Base-by-base conservation (phyloP, 2,888 invertebrate species). In the Copidosoma aretas region DNA sequence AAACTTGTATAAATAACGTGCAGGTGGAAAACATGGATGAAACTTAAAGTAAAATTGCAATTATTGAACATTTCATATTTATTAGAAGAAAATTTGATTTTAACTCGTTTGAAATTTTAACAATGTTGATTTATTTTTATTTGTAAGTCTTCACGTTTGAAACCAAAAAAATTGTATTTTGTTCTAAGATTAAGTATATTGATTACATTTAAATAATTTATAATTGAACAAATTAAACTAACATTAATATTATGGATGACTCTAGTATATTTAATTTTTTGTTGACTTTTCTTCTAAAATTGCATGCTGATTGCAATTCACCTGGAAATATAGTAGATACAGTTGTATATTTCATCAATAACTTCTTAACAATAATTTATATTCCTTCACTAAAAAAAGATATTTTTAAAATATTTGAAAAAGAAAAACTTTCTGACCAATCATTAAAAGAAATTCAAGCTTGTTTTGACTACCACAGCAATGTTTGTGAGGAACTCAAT, bases 271-370 rank as follows among this genome's bases (percentile, higher is more conserved):
- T 53, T 21, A 53, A 19, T 19, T 19, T 19, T 53, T 14, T 53
- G 4, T 53, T 4, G 10, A 53, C 5, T 4, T 53, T 53, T 21
- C 5, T 53, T 14, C 21, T 53, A 5, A 21, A 15, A 19, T 12
- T 53, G 43, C 24, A 58, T 41, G 70, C 70, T 71, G 49, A 46
- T 24, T 22, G 21, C 10, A 49, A 60, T 49, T 25, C 46, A 12
- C 46, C 22, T 14, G 46, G 60, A 24, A 60, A 32, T 4, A 25
- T 60, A 15, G 46, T 60, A 10, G 49, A 46, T 49, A 60, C 60
- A 4, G 46, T 60, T 22, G 17, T 60, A 12, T 10, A 10, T 1
- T 25, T 60, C 46, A 46, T 60, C 14, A 17, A 46, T 4, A 60
- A 46, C 10, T 60, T 60, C 46, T 17, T 22, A 3, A 22, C 14